These are phyloP conservation scores for Anas flavirostris DNA, from an alignment of 2,797 vertebrate species.

Conservation along the genomic window DNA sequence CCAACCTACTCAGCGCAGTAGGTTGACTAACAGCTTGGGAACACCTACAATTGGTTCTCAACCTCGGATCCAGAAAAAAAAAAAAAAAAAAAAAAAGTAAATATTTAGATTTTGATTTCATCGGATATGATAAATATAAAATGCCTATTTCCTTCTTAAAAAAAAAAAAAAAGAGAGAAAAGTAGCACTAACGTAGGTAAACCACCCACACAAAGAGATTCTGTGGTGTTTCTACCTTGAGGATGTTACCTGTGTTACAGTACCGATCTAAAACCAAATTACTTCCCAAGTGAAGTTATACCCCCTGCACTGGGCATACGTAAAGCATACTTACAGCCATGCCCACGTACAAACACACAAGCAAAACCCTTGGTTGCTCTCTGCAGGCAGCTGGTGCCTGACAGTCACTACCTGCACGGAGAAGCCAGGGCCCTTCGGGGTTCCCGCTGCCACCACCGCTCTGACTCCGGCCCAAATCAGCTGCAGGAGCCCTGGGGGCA, in stretches of 20 bases:
- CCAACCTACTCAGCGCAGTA: conserved; percentile 24
- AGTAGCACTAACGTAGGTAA: conserved; percentile 56
- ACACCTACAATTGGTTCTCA: conserved; percentile 61
- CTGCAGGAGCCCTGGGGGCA: background rate
- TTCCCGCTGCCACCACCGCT: background rate
- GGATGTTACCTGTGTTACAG: background rate
- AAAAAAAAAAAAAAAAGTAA: background rate
- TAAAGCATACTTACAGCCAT: background rate
- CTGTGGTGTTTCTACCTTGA: conserved; percentile 8
- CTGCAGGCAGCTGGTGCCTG: background rate
- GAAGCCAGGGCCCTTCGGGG: background rate
- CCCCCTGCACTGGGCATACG: background rate
- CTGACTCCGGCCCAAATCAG: background rate
- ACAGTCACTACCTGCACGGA: background rate
- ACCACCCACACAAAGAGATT: conserved; percentile 35
- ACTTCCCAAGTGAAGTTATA: background rate
- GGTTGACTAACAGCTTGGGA: conserved; percentile 55
- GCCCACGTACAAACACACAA: background rate
- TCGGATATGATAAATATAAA: conserved; percentile 57
- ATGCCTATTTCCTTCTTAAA: conserved; percentile 5
- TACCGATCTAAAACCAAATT: background rate
- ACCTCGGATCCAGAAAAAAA: conserved; percentile 36
- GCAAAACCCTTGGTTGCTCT: background rate
- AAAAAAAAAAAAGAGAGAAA: background rate
- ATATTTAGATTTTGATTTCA: conserved; percentile 71